phyloP scores from a whole-genome alignment of 2,888 invertebrate species.

The Leptopterna dolabrata region DNA sequence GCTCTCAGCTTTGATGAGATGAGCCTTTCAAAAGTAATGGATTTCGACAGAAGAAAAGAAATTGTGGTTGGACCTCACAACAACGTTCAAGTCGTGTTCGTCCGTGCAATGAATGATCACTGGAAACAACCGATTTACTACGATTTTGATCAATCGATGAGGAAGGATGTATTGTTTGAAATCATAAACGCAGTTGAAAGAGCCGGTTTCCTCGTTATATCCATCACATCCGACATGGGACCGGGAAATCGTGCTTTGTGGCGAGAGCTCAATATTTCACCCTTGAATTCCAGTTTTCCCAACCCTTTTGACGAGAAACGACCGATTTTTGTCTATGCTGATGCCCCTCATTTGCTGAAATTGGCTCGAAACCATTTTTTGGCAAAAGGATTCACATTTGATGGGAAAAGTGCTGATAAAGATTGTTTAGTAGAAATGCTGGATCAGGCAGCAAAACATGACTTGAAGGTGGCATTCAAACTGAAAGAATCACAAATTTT shows the following conservation, averaged over 20 bases:
- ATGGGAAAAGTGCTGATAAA: too few relatives aligned
- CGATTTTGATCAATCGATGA: background rate
- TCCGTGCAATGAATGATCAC: background rate
- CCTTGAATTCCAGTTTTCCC: background rate
- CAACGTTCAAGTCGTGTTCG: background rate
- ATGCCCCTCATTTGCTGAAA: background rate
- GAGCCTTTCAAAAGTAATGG: background rate
- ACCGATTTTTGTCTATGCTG: background rate
- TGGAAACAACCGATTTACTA: background rate
- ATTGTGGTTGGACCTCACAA: background rate
- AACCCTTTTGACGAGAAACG: background rate
- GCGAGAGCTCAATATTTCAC: background rate
- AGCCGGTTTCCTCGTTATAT: background rate
- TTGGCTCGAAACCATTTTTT: background rate
- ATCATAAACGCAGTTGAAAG: background rate
- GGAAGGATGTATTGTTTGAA: background rate
- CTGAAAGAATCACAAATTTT: too few relatives aligned
- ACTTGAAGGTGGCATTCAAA: too few relatives aligned
- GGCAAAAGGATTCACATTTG: too few relatives aligned
- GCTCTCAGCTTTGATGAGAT: background rate
- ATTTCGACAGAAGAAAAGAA: background rate
- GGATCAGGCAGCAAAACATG: too few relatives aligned
- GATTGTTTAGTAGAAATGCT: too few relatives aligned
- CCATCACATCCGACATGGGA: background rate
- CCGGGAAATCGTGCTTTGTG: background rate